Conservation (phyloP, 2,113 vertebrate genomes). For the Rhinogobius similis region DNA sequence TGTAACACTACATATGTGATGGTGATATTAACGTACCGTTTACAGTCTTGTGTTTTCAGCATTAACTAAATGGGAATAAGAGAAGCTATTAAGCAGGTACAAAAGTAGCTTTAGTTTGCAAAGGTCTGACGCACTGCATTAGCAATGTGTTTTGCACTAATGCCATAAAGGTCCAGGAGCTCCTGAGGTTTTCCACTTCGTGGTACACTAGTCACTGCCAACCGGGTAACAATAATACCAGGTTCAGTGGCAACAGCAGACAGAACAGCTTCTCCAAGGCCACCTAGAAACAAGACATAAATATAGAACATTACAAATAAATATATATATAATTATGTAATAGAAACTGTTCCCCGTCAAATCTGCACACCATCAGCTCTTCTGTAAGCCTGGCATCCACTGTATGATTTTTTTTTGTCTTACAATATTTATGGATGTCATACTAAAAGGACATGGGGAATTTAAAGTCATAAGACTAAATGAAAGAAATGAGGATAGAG, state of each 20-base stretch:
- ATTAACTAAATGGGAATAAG: neutral
- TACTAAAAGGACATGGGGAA: too few relatives aligned
- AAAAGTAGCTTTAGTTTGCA: slow-evolving; percentile 66
- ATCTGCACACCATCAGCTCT: neutral
- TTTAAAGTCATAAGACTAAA: too few relatives aligned
- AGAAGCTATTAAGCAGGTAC: neutral
- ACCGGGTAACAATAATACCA: slow-evolving; percentile 77
- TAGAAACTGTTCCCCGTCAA: neutral
- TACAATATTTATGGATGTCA: too few relatives aligned
- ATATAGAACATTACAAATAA: neutral
- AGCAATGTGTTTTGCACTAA: slow-evolving; percentile 82
- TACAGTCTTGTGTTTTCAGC: neutral
- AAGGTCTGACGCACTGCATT: slow-evolving; percentile 77
- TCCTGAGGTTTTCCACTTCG: slow-evolving; percentile 83
- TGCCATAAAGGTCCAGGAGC: slow-evolving; percentile 82
- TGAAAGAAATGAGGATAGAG: too few relatives aligned
- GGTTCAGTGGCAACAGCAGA: slow-evolving; percentile 80
- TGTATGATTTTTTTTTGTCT: too few relatives aligned
- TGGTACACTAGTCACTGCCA: slow-evolving; percentile 80
- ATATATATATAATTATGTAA: neutral
- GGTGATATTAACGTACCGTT: neutral
- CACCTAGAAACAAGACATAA: slow-evolving; percentile 69
- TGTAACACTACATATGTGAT: neutral
- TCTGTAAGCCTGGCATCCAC: neutral
- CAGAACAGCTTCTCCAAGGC: slow-evolving; percentile 85